Evolutionary conservation across 2,113 vertebrate genomes (phyloP).

Genomic region (Otis tarda): DNA sequence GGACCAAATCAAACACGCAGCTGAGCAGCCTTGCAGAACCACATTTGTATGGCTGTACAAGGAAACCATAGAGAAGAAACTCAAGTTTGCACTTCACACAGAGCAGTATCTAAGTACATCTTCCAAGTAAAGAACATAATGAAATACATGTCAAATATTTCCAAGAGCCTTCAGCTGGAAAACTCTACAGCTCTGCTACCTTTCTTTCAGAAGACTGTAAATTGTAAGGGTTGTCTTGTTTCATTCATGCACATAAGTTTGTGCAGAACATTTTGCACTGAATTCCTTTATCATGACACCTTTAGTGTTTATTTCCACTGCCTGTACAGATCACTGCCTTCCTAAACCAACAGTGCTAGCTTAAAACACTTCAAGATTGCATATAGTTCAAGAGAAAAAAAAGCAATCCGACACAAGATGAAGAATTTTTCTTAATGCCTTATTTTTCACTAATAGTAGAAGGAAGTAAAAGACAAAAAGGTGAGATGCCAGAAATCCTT

Average conservation of each 20-base stretch:
- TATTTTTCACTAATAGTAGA: not conserved
- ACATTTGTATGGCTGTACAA: not conserved
- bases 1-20: not conserved
- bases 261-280: not conserved
- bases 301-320: conserved; percentile 15
- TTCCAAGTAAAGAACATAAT: not conserved
- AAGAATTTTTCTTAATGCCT: not conserved
- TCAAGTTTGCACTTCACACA: not conserved
- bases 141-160: not conserved
- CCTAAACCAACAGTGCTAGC: not conserved
- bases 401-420: not conserved
- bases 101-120: not conserved
- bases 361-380: not conserved
- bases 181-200: not conserved
- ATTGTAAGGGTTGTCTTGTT: not conserved
- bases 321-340: not conserved
- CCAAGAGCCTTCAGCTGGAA: not conserved
- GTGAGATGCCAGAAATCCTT: not conserved
- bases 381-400: not conserved
- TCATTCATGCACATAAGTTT: not conserved
- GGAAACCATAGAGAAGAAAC: not conserved
- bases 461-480: not conserved
- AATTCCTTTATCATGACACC: not conserved
- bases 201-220: not conserved
- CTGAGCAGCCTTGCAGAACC: not conserved